phyloP scores from a whole-genome alignment of 2,888 invertebrate genomes.

The Drosophila maculinotata region DNA sequence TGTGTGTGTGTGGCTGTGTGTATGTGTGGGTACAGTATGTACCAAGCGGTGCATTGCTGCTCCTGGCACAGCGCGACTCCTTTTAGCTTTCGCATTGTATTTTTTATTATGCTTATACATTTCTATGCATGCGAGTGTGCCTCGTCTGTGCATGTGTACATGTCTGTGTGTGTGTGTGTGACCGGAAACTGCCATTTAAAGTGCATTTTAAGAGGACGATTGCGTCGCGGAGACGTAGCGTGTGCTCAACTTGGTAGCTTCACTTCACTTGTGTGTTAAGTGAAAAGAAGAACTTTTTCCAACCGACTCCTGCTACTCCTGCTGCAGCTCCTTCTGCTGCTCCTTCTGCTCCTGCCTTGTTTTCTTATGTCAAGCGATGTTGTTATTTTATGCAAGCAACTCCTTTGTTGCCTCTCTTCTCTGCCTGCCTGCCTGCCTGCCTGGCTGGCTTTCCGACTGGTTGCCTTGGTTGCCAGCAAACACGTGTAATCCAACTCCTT shows the following conservation, averaged over 20 bases:
- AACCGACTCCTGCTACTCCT: conserved; percentile 19
- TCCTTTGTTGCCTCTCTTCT: conserved; percentile 37
- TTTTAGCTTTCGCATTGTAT: conserved; percentile 68
- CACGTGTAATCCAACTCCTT: conserved; percentile 74
- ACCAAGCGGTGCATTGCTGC: conserved; percentile 80
- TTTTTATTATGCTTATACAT: conserved; percentile 59
- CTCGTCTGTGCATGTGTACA: conserved; percentile 10
- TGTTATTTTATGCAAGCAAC: conserved; percentile 43
- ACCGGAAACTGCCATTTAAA: conserved; percentile 84
- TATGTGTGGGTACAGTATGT: conserved; percentile 80
- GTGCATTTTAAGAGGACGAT: conserved; percentile 80
- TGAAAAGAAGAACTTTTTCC: conserved; percentile 65
- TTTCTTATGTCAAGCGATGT: conserved; percentile 29
- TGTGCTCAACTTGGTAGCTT: conserved; percentile 46
- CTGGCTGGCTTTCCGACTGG: conserved; percentile 6
- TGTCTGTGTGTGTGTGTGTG: conserved; percentile 54
- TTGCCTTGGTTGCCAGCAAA: conserved; percentile 15
- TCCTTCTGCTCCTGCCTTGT: conserved; percentile 21
- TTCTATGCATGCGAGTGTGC: conserved; percentile 43
- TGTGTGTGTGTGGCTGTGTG: conserved; percentile 24
- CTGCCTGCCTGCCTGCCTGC: not conserved
- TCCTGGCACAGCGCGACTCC: conserved; percentile 77
- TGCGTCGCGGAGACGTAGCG: conserved; percentile 54
- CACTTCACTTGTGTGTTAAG: conserved; percentile 69
- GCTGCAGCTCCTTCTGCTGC: not conserved